Conservation (phyloP, 2,888 invertebrate species). For the Nomada fabriciana region DNA sequence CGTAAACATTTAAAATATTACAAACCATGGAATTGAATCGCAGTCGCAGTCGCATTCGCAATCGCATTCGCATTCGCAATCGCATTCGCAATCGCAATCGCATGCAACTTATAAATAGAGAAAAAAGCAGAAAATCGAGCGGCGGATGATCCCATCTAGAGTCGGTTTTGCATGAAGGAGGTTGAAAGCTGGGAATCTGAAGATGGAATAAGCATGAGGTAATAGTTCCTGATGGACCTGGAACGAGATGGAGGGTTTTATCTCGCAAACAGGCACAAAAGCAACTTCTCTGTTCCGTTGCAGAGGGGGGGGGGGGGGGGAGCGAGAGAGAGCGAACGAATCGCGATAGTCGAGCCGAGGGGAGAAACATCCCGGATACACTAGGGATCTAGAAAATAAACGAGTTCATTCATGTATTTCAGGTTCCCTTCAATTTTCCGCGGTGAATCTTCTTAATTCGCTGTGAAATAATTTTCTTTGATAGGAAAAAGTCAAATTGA, state of each 20-base stretch:
- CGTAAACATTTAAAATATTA: too few species aligned
- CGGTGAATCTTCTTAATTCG: not conserved
- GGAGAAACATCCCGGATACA: conserved; percentile 39
- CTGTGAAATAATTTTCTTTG: not conserved
- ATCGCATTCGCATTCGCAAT: too few species aligned
- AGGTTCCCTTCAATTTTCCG: conserved; percentile 14
- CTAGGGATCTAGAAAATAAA: conserved; percentile 16
- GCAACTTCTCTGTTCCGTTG: conserved; percentile 13
- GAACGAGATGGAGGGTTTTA: conserved; percentile 43
- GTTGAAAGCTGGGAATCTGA: conserved; percentile 17
- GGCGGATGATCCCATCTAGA: conserved; percentile 12
- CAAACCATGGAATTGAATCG: too few species aligned
- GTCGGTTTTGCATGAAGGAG: not conserved
- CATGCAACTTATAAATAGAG: too few species aligned
- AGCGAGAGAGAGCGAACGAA: too few species aligned
- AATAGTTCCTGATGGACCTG: conserved; percentile 48
- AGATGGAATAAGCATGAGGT: conserved; percentile 44
- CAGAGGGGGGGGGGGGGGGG: too few species aligned
- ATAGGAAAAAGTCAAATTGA: not conserved
- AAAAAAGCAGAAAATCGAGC: not conserved
- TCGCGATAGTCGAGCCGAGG: conserved; percentile 12
- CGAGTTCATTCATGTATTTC: conserved; percentile 26
- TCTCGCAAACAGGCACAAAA: conserved; percentile 35
- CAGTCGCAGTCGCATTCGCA: too few species aligned
- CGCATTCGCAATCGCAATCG: too few species aligned